These are phyloP conservation scores for Apodemia mormo DNA, from an alignment of 2,888 invertebrate species.

Conservation along the genomic window DNA sequence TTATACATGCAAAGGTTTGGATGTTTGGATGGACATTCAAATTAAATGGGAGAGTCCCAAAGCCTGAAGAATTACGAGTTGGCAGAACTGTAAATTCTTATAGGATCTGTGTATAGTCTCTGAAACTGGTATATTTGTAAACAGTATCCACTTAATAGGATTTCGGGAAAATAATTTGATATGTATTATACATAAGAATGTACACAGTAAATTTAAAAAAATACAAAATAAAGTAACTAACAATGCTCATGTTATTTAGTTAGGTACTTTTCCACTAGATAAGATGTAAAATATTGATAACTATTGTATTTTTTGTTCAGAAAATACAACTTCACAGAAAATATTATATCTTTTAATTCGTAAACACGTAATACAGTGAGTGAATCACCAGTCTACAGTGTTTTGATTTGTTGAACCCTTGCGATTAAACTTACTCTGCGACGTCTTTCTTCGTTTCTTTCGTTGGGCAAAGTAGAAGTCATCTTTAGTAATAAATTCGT, in stretches of 20 bases:
- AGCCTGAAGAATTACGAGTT: no score
- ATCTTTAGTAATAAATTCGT: constrained; percentile 39
- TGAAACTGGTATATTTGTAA: no score
- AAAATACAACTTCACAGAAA: neutral
- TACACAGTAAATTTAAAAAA: neutral
- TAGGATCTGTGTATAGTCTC: no score
- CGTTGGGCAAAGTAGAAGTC: constrained; percentile 66
- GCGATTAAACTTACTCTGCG: constrained; percentile 62
- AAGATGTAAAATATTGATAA: no score
- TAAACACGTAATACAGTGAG: constrained; percentile 43
- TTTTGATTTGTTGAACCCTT: constrained; percentile 27
- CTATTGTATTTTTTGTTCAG: no score
- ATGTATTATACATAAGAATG: no score
- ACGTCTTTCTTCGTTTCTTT: constrained; percentile 73
- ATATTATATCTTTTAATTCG: neutral
- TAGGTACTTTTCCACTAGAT: neutral
- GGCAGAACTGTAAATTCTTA: no score
- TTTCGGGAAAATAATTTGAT: no score
- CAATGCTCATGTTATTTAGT: neutral
- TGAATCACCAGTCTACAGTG: constrained; percentile 42
- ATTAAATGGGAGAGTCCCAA: no score
- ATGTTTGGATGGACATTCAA: no score
- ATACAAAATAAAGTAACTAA: neutral
- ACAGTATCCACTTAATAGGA: no score
- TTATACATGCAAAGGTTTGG: no score